Conservation (phyloP, 2,113 vertebrate species). For the Emydocephalus ijimae region DNA sequence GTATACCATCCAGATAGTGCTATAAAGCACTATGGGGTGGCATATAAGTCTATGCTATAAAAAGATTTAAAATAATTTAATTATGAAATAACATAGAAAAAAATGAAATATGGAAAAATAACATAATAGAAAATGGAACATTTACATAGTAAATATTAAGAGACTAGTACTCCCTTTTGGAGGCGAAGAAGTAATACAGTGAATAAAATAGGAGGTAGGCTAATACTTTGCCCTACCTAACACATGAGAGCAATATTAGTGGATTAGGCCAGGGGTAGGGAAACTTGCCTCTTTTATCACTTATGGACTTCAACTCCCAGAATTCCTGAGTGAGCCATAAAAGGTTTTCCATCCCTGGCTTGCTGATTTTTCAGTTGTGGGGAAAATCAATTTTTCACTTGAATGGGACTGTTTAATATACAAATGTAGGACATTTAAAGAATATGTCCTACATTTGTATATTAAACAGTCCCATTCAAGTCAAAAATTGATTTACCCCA, state of each 20-base stretch:
- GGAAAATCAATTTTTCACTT: too few species aligned
- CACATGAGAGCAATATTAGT: background rate
- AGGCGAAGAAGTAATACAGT: background rate
- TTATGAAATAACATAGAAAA: background rate
- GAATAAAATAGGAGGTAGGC: background rate
- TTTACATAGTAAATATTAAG: background rate
- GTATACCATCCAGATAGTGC: background rate
- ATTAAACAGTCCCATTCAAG: too few species aligned
- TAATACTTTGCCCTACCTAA: background rate
- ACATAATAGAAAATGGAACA: background rate
- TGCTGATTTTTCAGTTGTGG: too few species aligned
- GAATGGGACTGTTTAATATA: too few species aligned
- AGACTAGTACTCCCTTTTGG: background rate
- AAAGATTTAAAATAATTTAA: background rate
- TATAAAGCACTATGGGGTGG: background rate
- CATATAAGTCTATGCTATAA: background rate
- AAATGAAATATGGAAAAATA: background rate
- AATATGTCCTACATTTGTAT: too few species aligned
- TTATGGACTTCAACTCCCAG: too few species aligned
- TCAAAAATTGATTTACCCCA: too few species aligned
- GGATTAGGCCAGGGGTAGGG: too few species aligned
- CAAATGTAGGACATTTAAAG: too few species aligned
- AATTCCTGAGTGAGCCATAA: too few species aligned
- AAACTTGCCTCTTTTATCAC: too few species aligned
- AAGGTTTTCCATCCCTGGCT: too few species aligned